Conservation (phyloP, 2,888 invertebrate genomes). For the Noctua comes region DNA sequence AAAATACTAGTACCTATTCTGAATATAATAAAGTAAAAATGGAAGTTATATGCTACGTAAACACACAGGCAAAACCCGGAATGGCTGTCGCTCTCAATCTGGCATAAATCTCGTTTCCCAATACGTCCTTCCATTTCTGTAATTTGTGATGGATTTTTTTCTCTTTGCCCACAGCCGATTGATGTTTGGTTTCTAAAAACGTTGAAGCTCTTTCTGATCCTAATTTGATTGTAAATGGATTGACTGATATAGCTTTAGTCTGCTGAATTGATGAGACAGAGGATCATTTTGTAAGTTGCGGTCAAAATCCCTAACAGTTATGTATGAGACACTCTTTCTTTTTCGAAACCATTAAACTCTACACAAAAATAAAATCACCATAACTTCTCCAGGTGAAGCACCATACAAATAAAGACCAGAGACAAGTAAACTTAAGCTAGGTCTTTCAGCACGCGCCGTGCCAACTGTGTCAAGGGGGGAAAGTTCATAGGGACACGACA, state of each 20-base stretch:
- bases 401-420: slow-evolving; percentile 3
- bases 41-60: not conserved
- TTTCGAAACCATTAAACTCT: not conserved
- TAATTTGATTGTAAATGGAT: not conserved
- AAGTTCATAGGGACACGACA: slow-evolving; percentile 54
- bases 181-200: not conserved
- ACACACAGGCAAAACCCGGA: not conserved
- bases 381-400: not conserved
- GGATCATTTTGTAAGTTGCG: not conserved
- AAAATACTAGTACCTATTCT: not conserved
- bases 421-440: slow-evolving; percentile 21
- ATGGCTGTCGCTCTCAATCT: slow-evolving; percentile 21
- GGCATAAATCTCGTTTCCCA: not conserved
- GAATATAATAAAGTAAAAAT: not conserved
- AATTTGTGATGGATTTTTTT: slow-evolving; percentile 4
- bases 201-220: not conserved
- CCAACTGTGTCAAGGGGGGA: slow-evolving; percentile 57
- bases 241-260: not conserved
- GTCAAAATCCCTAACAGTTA: not conserved
- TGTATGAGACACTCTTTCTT: not conserved
- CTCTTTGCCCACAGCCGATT: slow-evolving; percentile 8
- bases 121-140: slow-evolving; percentile 3
- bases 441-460: slow-evolving; percentile 41
- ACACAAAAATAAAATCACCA: not conserved
- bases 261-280: not conserved